A percentile compares a stretch with the other conserved stretches of the same genome.
These are phyloP conservation scores for Unio pictorum DNA, from an alignment of 2,888 invertebrate species.

Conservation along the genomic window DNA sequence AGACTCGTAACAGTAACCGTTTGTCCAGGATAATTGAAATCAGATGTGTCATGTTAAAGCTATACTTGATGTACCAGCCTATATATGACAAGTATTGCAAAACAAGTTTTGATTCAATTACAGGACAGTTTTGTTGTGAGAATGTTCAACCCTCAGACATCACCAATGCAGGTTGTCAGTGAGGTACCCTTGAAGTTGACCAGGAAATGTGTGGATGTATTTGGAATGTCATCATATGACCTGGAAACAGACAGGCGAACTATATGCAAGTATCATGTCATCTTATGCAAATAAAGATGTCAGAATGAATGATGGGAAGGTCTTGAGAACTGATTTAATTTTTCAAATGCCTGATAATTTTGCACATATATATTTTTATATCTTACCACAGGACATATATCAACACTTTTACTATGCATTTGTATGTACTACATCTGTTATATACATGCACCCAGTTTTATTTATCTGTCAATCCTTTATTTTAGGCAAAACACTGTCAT, in stretches of 20 bases:
- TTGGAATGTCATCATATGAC: conserved; percentile 82
- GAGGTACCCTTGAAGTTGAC: conserved; percentile 85
- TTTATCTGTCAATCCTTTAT: no score
- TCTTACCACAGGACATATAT: no score
- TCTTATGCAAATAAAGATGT: not conserved
- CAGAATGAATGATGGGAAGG: not conserved
- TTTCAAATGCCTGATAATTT: not conserved
- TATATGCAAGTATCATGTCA: conserved; percentile 57
- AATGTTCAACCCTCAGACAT: conserved; percentile 78
- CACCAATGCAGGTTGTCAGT: conserved; percentile 75
- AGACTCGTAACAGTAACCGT: no score
- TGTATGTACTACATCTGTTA: no score
- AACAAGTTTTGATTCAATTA: conserved; percentile 4
- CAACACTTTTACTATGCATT: no score
- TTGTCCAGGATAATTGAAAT: no score
- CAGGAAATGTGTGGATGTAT: conserved; percentile 83
- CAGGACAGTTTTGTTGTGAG: conserved; percentile 87
- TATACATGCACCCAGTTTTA: no score
- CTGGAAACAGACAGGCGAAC: conserved; percentile 75
- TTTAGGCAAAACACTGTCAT: no score
- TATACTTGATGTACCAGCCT: not conserved
- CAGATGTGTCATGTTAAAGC: no score
- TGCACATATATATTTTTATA: no score
- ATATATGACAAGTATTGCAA: not conserved
- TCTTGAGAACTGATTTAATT: not conserved